A percentile compares a stretch with the other conserved stretches of the same genome.
Conservation (phyloP, 1,140 invertebrate genomes). For the Drosophila obscura region DNA sequence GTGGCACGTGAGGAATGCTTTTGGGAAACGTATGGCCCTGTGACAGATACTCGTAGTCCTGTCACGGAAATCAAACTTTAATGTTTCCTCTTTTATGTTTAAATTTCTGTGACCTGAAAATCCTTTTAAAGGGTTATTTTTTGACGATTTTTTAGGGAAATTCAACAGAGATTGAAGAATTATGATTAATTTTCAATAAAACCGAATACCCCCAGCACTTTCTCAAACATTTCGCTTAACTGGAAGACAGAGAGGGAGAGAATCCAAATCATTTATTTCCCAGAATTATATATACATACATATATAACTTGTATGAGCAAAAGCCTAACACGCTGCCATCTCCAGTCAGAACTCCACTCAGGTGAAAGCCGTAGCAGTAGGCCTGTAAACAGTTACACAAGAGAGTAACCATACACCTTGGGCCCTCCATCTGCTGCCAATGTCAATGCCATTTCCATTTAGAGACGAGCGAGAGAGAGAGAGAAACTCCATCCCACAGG, state of each 20-base stretch:
- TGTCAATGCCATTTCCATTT: conserved; percentile 50
- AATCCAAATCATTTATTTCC: too few relatives aligned
- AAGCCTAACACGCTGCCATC: conserved; percentile 14
- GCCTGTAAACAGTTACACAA: conserved; percentile 38
- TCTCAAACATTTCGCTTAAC: too few relatives aligned
- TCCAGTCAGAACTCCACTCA: conserved; percentile 5
- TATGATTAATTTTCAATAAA: too few relatives aligned
- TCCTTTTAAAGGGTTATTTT: not conserved
- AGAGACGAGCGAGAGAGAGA: conserved; percentile 27
- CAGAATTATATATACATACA: too few relatives aligned
- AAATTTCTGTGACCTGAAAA: not conserved
- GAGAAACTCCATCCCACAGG: conserved; percentile 1
- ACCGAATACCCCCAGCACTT: too few relatives aligned
- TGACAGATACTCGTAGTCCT: conserved; percentile 45
- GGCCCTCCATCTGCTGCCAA: conserved; percentile 23
- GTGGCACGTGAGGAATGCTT: conserved; percentile 43
- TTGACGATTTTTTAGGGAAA: not conserved
- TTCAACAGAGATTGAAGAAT: not conserved
- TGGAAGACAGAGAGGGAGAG: too few relatives aligned
- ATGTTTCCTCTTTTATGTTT: conserved; percentile 14
- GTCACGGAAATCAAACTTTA: conserved; percentile 54
- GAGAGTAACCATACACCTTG: conserved; percentile 20
- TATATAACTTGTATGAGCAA: too few relatives aligned
- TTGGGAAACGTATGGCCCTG: not conserved
- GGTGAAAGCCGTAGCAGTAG: conserved; percentile 33